phyloP scores from a whole-genome alignment of 2,113 vertebrate genomes.

The Propithecus coquereli region DNA sequence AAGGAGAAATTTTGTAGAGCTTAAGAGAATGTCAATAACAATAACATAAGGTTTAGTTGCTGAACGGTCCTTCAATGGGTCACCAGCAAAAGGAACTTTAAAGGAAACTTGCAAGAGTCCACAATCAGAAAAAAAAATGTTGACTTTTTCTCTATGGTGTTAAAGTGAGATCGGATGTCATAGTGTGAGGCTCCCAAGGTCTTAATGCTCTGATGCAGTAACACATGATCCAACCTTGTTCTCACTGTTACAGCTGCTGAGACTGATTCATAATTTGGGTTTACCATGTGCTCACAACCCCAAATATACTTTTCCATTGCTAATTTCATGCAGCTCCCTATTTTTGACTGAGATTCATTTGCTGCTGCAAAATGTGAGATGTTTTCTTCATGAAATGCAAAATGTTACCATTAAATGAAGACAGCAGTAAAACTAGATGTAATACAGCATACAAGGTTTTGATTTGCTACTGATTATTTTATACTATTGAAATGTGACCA shows the following conservation, averaged over 20 bases:
- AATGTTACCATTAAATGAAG: background rate
- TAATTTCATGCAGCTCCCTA: background rate
- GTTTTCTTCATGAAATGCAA: conserved; percentile 16
- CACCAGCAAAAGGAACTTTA: background rate
- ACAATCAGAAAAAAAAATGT: background rate
- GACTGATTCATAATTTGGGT: background rate
- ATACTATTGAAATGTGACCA: background rate
- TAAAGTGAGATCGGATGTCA: background rate
- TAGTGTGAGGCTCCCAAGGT: no score
- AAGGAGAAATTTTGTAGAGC: background rate
- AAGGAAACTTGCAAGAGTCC: background rate
- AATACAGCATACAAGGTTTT: background rate
- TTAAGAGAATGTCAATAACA: background rate
- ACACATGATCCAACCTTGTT: background rate
- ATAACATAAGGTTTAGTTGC: background rate
- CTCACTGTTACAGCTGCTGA: background rate
- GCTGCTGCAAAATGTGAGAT: background rate
- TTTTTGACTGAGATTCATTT: conserved; percentile 26
- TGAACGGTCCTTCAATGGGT: background rate
- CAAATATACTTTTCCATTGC: background rate
- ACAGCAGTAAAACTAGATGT: background rate
- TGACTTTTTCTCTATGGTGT: background rate
- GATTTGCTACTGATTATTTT: background rate
- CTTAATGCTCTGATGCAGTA: background rate
- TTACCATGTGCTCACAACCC: background rate